These are phyloP conservation scores for Nannospalax galili DNA, from an alignment of 2,113 vertebrate genomes.

Conservation along the genomic window DNA sequence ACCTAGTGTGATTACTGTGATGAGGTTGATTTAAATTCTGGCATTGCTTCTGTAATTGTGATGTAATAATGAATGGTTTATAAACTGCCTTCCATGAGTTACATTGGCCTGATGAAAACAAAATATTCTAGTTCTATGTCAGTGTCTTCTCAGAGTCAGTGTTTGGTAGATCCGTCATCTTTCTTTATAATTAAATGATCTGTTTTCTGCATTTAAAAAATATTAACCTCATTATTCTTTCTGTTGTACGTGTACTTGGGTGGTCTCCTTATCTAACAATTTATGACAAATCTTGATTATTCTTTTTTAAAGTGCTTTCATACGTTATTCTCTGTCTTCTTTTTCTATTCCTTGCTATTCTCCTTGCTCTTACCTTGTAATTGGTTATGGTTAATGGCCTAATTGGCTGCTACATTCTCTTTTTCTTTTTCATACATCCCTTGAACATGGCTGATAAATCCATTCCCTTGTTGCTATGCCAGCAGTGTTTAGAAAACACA, in stretches of 20 bases:
- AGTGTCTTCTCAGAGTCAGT: neutral
- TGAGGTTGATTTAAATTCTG: neutral
- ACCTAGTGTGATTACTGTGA: neutral
- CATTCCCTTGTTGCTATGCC: neutral
- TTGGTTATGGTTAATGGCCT: conserved; percentile 27
- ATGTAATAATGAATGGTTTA: conserved; percentile 6
- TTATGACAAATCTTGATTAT: neutral
- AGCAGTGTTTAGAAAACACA: neutral
- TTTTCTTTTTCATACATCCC: neutral
- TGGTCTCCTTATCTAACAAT: neutral
- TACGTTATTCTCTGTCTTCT: neutral
- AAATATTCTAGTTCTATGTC: neutral
- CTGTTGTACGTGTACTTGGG: neutral
- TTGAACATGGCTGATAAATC: neutral
- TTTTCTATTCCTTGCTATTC: conserved; percentile 3
- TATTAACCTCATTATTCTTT: neutral
- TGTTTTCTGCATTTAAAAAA: conserved; percentile 30
- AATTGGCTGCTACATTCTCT: conserved; percentile 1
- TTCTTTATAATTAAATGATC: conserved; percentile 39
- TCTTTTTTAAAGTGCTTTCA: neutral
- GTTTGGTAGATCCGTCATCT: neutral
- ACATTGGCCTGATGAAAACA: neutral
- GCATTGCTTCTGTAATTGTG: neutral
- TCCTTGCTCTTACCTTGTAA: neutral
- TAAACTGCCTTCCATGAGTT: neutral